Evolutionary conservation across 2,797 vertebrate genomes (phyloP), one percentile per base, ranked within the genome.

Genomic region (Cynodonichthys magdalenae): DNA sequence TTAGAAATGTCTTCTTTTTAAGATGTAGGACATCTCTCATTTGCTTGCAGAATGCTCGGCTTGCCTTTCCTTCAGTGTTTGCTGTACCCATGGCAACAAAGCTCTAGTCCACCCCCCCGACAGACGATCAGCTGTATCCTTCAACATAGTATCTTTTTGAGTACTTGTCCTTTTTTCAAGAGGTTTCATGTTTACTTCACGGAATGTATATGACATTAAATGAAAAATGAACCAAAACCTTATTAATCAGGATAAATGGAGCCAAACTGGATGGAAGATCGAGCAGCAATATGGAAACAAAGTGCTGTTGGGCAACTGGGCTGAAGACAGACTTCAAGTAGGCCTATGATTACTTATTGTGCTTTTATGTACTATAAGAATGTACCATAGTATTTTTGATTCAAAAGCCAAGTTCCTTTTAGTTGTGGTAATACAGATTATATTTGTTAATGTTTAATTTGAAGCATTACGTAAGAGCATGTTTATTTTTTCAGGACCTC

Each of bases 301-400:
- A 79, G 93, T 92, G 52, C 76, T 94, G 10, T 54, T 92, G 39
- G 92, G 92, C 5, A 94, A 94, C 87, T 94, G 92, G 92, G 71
- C 71, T 6, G 93, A 94, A 62, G 90, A 93, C n/a, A 87, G 82
- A 73, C 85, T 89, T 19, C 80, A 94, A 91, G 92, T 94, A 89
- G 55, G 77, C n/a, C 27, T 8, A 8, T 55, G 20, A 42, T 48
- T 11, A 1, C 24, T 14, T 12, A 19, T 39, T 19, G 34, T 39
- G 31, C n/a, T 29, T 28, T 52, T 52, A 28, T 41, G 14, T 0
- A 46, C 14, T 52, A n/a, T 19, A 45, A 15, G 28, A 44, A 51
- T 34, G 27, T 12, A 45, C 36, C 2, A 36, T 5, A 46, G 42
- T n/a, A 12, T 28, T 57, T 31, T 0, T 6, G 20, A 54, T 14